Evolutionary conservation across 2,888 invertebrate genomes (phyloP).

Genomic region (Autographa gamma): DNA sequence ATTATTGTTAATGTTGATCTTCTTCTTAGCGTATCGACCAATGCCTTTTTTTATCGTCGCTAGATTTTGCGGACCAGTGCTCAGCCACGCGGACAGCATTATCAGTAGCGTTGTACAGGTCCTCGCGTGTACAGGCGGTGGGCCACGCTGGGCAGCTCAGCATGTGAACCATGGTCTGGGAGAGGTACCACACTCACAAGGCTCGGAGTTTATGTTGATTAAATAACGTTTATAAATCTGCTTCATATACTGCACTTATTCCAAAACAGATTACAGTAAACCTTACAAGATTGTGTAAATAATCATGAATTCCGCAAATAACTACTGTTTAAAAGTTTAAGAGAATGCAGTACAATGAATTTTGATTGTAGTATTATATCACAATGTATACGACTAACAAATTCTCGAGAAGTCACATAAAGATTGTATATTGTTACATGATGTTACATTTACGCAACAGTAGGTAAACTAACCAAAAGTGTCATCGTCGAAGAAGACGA

Average conservation of each 20-base stretch:
- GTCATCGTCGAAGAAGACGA: not conserved
- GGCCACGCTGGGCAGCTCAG: too few relatives aligned
- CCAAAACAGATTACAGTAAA: not conserved
- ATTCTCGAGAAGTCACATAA: conserved; percentile 25
- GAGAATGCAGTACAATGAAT: conserved; percentile 14
- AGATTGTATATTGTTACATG: conserved; percentile 12
- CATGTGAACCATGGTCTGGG: too few relatives aligned
- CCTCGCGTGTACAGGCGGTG: too few relatives aligned
- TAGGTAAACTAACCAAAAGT: not conserved
- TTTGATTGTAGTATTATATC: conserved; percentile 21
- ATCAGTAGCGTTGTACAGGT: too few relatives aligned
- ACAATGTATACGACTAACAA: conserved; percentile 36
- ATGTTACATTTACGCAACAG: too few relatives aligned
- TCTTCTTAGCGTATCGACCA: too few relatives aligned
- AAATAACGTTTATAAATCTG: not conserved
- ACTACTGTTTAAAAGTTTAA: not conserved
- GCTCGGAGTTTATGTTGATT: too few relatives aligned
- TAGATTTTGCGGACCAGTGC: too few relatives aligned
- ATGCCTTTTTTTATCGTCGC: too few relatives aligned
- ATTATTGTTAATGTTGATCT: not conserved
- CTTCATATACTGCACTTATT: not conserved
- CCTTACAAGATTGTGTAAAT: not conserved
- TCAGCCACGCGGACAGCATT: too few relatives aligned
- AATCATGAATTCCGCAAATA: not conserved
- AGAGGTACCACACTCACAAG: too few relatives aligned